These are phyloP conservation scores for Trimorus sp. DNA, from an alignment of 2,888 invertebrate species.

Conservation along the genomic window DNA sequence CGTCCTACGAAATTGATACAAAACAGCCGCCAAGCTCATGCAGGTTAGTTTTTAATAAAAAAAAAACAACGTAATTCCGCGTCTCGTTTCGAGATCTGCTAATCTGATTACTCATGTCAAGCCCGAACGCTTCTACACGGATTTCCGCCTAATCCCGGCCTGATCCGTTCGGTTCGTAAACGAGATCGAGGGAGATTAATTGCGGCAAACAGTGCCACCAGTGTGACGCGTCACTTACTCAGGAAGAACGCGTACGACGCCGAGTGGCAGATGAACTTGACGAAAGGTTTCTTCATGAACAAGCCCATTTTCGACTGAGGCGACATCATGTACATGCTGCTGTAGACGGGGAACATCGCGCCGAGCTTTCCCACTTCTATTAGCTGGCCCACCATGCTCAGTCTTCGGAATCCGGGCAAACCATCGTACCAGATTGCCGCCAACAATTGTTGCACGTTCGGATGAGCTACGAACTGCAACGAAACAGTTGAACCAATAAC, in stretches of 20 bases:
- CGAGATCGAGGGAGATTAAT: conserved; percentile 52
- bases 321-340: conserved; percentile 94
- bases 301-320: conserved; percentile 93
- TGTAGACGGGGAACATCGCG: conserved; percentile 96
- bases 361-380: conserved; percentile 93
- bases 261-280: conserved; percentile 99
- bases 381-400: conserved; percentile 93
- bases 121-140: conserved; percentile 32
- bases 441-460: conserved; percentile 97
- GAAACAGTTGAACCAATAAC: background rate
- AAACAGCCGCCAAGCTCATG: conserved; percentile 7
- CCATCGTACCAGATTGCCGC: conserved; percentile 99
- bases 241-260: conserved; percentile 97
- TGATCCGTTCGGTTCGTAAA: conserved; percentile 52
- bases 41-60: background rate
- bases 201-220: conserved; percentile 8
- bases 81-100: conserved; percentile 41
- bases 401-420: conserved; percentile 96
- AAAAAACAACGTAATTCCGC: conserved; percentile 6
- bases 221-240: conserved; percentile 85
- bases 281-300: conserved; percentile 98
- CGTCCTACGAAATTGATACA: conserved; percentile 26
- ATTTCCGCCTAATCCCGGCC: conserved; percentile 45
- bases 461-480: conserved; percentile 97
- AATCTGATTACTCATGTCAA: conserved; percentile 48